phyloP scores from a whole-genome alignment of 2,888 invertebrate species.

The Operophtera brumata region DNA sequence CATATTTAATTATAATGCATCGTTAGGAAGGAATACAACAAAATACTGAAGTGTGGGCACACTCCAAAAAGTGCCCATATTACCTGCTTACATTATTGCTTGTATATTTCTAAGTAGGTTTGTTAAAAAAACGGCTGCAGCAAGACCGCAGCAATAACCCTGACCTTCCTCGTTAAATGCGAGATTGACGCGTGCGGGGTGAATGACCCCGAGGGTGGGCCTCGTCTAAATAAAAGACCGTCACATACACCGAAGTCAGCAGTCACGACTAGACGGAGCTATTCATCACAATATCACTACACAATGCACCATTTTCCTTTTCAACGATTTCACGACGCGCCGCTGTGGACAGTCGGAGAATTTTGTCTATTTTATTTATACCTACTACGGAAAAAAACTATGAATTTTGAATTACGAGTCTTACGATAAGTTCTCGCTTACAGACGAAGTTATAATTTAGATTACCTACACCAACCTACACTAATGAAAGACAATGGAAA shows the following conservation, averaged over 20 bases:
- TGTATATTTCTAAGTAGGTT: neutral
- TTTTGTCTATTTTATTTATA: neutral
- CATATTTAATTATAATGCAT: too few relatives aligned
- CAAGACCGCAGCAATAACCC: constrained; percentile 54
- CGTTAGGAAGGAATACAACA: too few relatives aligned
- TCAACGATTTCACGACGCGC: constrained; percentile 13
- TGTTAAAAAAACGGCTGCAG: constrained; percentile 28
- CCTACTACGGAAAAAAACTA: too few relatives aligned
- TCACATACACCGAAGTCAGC: constrained; percentile 40
- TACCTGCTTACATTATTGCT: neutral
- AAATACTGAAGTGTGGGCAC: too few relatives aligned
- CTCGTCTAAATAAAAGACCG: constrained; percentile 73
- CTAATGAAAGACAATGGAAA: constrained; percentile 12
- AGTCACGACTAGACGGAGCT: constrained; percentile 15
- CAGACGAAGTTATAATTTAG: neutral
- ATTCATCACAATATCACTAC: constrained; percentile 10
- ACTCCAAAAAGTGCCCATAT: too few relatives aligned
- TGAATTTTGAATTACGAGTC: neutral
- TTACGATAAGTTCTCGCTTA: neutral
- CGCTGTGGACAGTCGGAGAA: neutral
- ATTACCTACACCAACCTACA: neutral
- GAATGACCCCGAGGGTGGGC: constrained; percentile 70
- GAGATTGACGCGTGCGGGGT: constrained; percentile 53
- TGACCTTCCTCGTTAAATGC: constrained; percentile 68
- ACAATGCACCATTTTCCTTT: constrained; percentile 13